phyloP scores from a whole-genome alignment of 2,113 vertebrate genomes.

The Sisor rabdophorus region DNA sequence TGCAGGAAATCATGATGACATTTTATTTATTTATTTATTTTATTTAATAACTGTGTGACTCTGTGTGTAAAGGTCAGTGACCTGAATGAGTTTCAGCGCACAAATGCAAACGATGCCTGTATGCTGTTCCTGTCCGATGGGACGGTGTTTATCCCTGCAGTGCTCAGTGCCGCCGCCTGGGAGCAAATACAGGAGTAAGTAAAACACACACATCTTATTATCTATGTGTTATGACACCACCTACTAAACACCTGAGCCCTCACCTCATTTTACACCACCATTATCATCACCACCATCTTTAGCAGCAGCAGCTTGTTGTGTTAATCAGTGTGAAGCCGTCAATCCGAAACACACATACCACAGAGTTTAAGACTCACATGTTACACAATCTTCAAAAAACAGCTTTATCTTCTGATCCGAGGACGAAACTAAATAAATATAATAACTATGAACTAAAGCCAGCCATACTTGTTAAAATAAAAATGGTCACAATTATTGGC shows the following conservation, averaged over 20 bases:
- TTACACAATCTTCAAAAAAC: not conserved
- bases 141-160: slow-evolving; percentile 38
- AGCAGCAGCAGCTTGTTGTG: not conserved
- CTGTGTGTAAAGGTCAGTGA: slow-evolving; percentile 33
- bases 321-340: not conserved
- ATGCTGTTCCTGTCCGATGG: slow-evolving; percentile 47
- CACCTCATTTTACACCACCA: slow-evolving; percentile 18
- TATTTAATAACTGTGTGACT: too few relatives aligned
- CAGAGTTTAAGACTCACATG: not conserved
- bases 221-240: slow-evolving; percentile 45
- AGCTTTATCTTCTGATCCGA: not conserved
- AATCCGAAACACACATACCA: not conserved
- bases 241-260: slow-evolving; percentile 47
- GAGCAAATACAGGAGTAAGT: slow-evolving; percentile 47
- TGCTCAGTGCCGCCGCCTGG: slow-evolving; percentile 43
- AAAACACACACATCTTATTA: slow-evolving; percentile 35
- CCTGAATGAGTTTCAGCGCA: slow-evolving; percentile 32
- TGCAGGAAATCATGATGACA: too few relatives aligned
- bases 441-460: too few relatives aligned
- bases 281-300: not conserved
- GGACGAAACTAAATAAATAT: too few relatives aligned
- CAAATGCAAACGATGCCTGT: slow-evolving; percentile 30
- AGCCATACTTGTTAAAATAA: too few relatives aligned
- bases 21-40: too few relatives aligned
- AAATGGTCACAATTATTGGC: too few relatives aligned